phyloP scores from a whole-genome alignment of 2,797 vertebrate genomes.

The Diplodus puntazzo region DNA sequence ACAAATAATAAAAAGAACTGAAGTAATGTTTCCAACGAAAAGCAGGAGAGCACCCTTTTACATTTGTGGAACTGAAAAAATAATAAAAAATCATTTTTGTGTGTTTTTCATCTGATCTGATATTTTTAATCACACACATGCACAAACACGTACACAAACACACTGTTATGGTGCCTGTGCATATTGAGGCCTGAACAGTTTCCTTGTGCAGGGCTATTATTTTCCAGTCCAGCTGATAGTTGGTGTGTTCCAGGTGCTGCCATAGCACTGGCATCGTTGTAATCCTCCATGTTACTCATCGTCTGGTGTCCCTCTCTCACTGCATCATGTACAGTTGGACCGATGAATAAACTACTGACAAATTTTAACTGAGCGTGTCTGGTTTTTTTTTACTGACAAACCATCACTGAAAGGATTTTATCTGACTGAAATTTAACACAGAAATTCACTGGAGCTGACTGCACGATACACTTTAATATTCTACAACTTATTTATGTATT shows the following conservation, averaged over 20 bases:
- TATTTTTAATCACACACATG: slow-evolving; percentile 75
- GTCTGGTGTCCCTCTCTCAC: slow-evolving; percentile 83
- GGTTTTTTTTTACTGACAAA: slow-evolving; percentile 12
- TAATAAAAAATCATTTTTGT: slow-evolving; percentile 68
- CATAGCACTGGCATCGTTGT: slow-evolving; percentile 79
- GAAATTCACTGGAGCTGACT: background rate
- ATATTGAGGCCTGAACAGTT: slow-evolving; percentile 75
- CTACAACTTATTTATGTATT: too few species aligned
- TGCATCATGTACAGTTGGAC: slow-evolving; percentile 86
- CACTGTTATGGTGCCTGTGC: slow-evolving; percentile 77
- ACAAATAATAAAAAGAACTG: slow-evolving; percentile 37
- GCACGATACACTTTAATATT: background rate
- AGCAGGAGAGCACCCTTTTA: slow-evolving; percentile 75
- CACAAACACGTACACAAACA: slow-evolving; percentile 56
- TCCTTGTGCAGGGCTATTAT: slow-evolving; percentile 74
- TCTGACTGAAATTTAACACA: background rate
- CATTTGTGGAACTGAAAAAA: slow-evolving; percentile 67
- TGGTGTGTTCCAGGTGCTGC: slow-evolving; percentile 84
- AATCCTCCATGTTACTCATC: slow-evolving; percentile 78
- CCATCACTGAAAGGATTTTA: background rate
- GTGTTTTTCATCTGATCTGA: slow-evolving; percentile 76
- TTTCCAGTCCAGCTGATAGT: slow-evolving; percentile 78
- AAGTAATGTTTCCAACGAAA: slow-evolving; percentile 64
- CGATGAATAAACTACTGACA: slow-evolving; percentile 83
- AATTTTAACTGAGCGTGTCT: slow-evolving; percentile 78